Conservation (phyloP, 2,797 vertebrate genomes). For the Cuniculus paca region DNA sequence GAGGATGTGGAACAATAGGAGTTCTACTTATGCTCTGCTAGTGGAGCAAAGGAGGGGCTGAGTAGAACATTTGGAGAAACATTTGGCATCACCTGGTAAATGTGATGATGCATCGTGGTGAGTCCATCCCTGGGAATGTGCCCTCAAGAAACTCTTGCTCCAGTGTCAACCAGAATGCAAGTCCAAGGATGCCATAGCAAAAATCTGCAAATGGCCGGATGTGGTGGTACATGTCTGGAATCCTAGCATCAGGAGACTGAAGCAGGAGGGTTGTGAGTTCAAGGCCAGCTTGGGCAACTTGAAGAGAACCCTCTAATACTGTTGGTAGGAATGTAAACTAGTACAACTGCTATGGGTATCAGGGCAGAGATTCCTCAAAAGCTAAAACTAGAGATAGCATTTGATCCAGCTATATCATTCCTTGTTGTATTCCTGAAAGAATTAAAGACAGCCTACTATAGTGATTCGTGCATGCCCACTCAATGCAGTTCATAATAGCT, state of each 20-base stretch:
- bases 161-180: neutral
- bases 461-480: neutral
- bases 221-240: neutral
- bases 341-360: neutral
- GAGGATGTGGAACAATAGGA: neutral
- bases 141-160: slow-evolving; percentile 2
- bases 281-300: neutral
- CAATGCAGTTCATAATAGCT: no score
- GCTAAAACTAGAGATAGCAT: neutral
- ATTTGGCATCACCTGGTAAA: neutral
- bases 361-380: neutral
- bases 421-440: neutral
- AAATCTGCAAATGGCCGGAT: neutral
- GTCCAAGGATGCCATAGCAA: neutral
- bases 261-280: neutral
- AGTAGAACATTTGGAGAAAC: neutral
- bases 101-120: neutral
- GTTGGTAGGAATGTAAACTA: neutral
- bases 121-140: neutral
- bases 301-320: neutral
- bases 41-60: neutral
- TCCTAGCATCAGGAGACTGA: neutral
- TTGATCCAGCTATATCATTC: neutral
- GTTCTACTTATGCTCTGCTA: neutral
- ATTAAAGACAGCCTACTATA: neutral